Conservation (phyloP, 64 coral and sea anemone species). For the Montipora foliosa region DNA sequence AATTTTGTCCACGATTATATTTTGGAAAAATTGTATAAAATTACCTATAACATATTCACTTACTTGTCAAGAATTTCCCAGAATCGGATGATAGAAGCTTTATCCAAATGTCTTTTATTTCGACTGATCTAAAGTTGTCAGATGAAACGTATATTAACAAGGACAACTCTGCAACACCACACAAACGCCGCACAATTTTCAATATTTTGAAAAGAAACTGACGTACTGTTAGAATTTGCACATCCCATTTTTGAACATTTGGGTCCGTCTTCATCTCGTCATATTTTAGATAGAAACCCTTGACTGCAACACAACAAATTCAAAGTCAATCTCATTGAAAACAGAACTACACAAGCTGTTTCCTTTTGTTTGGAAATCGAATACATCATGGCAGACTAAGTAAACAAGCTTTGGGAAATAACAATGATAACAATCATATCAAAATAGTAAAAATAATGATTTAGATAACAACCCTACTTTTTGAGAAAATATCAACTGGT, state of each 20-base stretch:
- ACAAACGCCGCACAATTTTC: too few species aligned
- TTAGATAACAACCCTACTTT: slow-evolving; percentile 67
- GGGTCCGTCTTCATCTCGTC: slow-evolving; percentile 98
- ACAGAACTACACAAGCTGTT: background rate
- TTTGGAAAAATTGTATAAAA: too few species aligned
- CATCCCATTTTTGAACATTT: slow-evolving; percentile 98
- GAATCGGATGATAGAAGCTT: slow-evolving; percentile 93
- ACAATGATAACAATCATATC: too few species aligned
- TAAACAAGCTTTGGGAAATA: too few species aligned
- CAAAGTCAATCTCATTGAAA: background rate
- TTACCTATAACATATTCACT: slow-evolving; percentile 17
- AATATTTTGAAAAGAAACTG: background rate
- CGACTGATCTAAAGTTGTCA: slow-evolving; percentile 81
- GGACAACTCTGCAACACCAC: too few species aligned
- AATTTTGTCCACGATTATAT: too few species aligned
- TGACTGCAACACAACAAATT: slow-evolving; percentile 63
- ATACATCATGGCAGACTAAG: too few species aligned
- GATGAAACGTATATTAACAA: background rate
- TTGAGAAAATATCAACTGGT: slow-evolving; percentile 95
- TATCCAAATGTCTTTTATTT: slow-evolving; percentile 97
- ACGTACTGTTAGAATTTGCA: slow-evolving; percentile 95
- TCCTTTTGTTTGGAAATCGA: too few species aligned
- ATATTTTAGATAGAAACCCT: slow-evolving; percentile 93
- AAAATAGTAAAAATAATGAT: background rate
- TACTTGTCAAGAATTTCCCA: slow-evolving; percentile 99